phyloP scores from a whole-genome alignment of 2,113 vertebrate species.

The Cricetomys ansorgei region DNA sequence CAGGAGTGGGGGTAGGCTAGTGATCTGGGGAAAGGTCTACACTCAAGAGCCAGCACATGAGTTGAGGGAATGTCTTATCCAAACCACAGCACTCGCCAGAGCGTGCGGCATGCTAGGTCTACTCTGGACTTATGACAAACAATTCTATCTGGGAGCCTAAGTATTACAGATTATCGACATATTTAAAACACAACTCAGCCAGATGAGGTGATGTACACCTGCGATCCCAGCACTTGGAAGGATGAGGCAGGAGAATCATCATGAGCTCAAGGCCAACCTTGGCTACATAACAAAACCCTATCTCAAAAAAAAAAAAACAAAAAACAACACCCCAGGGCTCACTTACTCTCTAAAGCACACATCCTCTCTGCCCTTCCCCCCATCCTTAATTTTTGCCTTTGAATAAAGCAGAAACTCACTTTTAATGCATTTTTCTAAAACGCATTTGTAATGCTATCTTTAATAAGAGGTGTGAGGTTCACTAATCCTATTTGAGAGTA shows the following conservation, averaged over 20 bases:
- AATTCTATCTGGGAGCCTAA: not conserved
- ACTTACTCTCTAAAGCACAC: not conserved
- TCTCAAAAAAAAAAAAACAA: not conserved
- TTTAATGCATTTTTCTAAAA: slow-evolving; percentile 27
- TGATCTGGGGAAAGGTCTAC: not conserved
- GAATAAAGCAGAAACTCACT: not conserved
- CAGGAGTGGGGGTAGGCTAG: not conserved
- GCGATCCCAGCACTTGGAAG: not conserved
- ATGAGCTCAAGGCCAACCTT: not conserved
- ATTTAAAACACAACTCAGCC: not conserved
- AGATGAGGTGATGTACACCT: not conserved
- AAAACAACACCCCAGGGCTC: not conserved
- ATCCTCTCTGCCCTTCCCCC: not conserved
- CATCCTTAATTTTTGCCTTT: not conserved
- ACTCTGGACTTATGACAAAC: not conserved
- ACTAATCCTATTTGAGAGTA: slow-evolving; percentile 8
- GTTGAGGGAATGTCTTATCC: not conserved
- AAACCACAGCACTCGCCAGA: not conserved
- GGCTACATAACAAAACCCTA: not conserved
- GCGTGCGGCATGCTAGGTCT: not conserved
- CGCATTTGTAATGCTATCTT: slow-evolving; percentile 9
- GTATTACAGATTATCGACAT: not conserved
- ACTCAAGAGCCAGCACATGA: not conserved
- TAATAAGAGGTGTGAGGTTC: not conserved
- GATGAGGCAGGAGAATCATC: not conserved